phyloP scores from a whole-genome alignment of 2,797 vertebrate genomes.

The Siniperca scherzeri region DNA sequence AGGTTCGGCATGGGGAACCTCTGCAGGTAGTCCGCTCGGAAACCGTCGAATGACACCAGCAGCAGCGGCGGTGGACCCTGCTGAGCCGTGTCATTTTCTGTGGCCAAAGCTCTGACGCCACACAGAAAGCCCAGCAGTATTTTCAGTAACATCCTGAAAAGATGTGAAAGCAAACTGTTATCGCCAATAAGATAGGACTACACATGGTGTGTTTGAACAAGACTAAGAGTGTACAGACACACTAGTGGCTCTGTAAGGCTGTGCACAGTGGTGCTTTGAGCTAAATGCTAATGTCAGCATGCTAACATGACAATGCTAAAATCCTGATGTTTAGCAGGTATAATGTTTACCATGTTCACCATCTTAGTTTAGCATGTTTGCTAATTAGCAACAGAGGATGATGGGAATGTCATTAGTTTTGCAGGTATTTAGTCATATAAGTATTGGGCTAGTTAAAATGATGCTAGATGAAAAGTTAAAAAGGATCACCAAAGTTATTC shows the following conservation, averaged over 20 bases:
- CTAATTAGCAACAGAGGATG: too few relatives aligned
- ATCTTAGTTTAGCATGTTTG: too few relatives aligned
- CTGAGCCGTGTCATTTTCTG: constrained; percentile 28
- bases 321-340: too few relatives aligned
- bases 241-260: not conserved
- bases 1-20: constrained; percentile 92
- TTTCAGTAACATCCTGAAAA: constrained; percentile 70
- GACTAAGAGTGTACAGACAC: not conserved
- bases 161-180: not conserved
- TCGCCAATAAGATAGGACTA: not conserved
- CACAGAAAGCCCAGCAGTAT: constrained; percentile 67
- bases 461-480: not conserved
- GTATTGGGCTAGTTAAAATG: not conserved
- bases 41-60: constrained; percentile 96
- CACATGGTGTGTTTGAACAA: not conserved
- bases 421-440: too few relatives aligned
- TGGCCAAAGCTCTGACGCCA: constrained; percentile 58
- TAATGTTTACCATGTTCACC: too few relatives aligned
- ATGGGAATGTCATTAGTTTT: not conserved
- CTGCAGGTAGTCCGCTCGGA: constrained; percentile 94
- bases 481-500: not conserved
- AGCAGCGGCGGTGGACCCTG: constrained; percentile 83
- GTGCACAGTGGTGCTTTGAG: too few relatives aligned
- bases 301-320: too few relatives aligned
- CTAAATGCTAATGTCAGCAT: too few relatives aligned